Conservation (phyloP, 2,888 invertebrate genomes). For the Mythimna albipuncta region DNA sequence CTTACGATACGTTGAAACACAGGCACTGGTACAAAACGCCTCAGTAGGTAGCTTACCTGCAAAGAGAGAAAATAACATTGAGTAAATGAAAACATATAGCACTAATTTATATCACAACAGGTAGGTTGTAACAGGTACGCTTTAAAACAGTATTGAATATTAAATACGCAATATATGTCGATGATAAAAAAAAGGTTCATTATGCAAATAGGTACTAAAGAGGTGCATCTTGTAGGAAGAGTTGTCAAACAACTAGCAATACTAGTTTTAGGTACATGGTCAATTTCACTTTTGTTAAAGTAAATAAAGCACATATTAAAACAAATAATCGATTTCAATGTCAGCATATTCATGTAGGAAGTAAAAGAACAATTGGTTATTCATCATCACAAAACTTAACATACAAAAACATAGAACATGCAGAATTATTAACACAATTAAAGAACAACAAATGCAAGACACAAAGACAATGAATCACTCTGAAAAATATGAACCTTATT, state of each 20-base stretch:
- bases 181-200: slow-evolving; percentile 52
- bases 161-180: slow-evolving; percentile 50
- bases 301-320: slow-evolving; percentile 7
- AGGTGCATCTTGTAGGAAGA: slow-evolving; percentile 44
- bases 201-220: slow-evolving; percentile 49
- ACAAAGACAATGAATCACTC: slow-evolving; percentile 24
- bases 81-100: slow-evolving; percentile 51
- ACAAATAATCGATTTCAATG: background rate
- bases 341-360: background rate
- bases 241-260: slow-evolving; percentile 26
- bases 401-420: background rate
- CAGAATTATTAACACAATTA: background rate
- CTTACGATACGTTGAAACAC: slow-evolving; percentile 54
- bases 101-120: slow-evolving; percentile 38
- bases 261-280: slow-evolving; percentile 10
- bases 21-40: slow-evolving; percentile 22
- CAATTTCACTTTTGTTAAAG: slow-evolving; percentile 30
- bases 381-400: background rate
- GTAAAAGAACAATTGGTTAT: background rate
- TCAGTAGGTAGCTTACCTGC: slow-evolving; percentile 70
- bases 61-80: slow-evolving; percentile 69
- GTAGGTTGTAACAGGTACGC: slow-evolving; percentile 34
- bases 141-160: slow-evolving; percentile 53
- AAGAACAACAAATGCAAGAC: slow-evolving; percentile 1
- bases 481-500: slow-evolving; percentile 2